Conservation (phyloP, 2,113 vertebrate species). For the Bostrychus sinensis region DNA sequence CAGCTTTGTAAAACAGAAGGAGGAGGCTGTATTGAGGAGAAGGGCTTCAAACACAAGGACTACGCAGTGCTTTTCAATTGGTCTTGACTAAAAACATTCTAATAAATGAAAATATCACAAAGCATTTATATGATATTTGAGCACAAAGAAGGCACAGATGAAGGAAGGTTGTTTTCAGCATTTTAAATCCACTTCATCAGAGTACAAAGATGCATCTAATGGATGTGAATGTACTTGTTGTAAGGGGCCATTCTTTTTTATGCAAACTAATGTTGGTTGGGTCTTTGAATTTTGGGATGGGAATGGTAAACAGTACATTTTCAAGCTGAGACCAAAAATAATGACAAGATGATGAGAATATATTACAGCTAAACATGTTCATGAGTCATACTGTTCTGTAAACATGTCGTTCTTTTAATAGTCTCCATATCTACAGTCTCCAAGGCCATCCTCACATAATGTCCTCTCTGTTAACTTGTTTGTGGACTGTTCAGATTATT, state of each 20-base stretch:
- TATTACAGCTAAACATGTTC: not conserved
- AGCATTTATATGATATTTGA: not conserved
- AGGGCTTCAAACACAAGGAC: conserved; percentile 18
- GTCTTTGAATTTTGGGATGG: conserved; percentile 47
- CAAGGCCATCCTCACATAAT: no score
- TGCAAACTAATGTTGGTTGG: conserved; percentile 43
- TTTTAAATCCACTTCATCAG: not conserved
- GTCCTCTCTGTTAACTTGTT: no score
- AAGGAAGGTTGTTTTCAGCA: no score
- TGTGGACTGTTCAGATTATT: no score
- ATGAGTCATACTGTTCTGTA: not conserved
- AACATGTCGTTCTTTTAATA: not conserved
- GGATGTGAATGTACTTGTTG: not conserved
- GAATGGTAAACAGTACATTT: no score
- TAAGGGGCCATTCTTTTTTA: conserved; percentile 15
- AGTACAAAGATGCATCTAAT: not conserved
- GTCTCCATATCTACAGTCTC: not conserved
- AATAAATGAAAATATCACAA: conserved; percentile 16
- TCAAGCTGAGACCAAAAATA: not conserved
- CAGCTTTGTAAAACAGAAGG: conserved; percentile 39
- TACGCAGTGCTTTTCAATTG: conserved; percentile 39
- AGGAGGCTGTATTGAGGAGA: conserved; percentile 42
- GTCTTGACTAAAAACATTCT: conserved; percentile 1
- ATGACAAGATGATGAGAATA: conserved; percentile 17
- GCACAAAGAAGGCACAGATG: no score